phyloP scores from a whole-genome alignment of 1,140 invertebrate species.

The Drosophila sproati region DNA sequence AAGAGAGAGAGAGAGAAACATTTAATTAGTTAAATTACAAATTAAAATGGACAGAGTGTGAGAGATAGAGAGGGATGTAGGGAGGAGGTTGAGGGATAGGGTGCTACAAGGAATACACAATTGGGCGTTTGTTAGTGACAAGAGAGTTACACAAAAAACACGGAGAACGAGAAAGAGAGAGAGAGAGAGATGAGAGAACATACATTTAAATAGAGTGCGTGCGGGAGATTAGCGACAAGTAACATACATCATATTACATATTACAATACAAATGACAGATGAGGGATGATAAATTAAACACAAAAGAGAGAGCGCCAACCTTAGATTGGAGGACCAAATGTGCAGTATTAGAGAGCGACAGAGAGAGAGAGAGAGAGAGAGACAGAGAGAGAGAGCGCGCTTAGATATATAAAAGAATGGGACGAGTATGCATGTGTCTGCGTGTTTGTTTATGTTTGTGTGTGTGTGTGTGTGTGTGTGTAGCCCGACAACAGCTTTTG shows the following conservation, averaged over 20 bases:
- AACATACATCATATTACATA: slow-evolving; percentile 7
- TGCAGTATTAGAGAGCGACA: slow-evolving; percentile 36
- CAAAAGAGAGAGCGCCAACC: slow-evolving; percentile 13
- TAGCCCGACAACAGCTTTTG: slow-evolving; percentile 33
- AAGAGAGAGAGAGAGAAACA: slow-evolving; percentile 6
- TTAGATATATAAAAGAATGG: slow-evolving; percentile 11
- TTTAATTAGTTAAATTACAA: neutral
- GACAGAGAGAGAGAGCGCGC: slow-evolving; percentile 10
- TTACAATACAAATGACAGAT: slow-evolving; percentile 30
- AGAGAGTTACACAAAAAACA: slow-evolving; percentile 30
- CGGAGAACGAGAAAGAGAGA: slow-evolving; percentile 14
- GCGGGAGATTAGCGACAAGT: slow-evolving; percentile 14
- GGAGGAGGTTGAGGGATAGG: neutral
- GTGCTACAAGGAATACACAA: slow-evolving; percentile 10
- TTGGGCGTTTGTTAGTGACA: slow-evolving; percentile 36
- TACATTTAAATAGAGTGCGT: neutral
- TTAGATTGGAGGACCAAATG: neutral
- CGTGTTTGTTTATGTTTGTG: slow-evolving; percentile 7
- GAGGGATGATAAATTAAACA: slow-evolving; percentile 22
- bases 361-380: neutral
- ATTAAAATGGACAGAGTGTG: neutral
- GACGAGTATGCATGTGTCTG: slow-evolving; percentile 4
- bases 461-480: slow-evolving; percentile 22
- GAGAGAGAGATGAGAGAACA: neutral
- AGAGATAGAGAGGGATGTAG: slow-evolving; percentile 12